Evolutionary conservation across 2,113 vertebrate genomes (phyloP).

Genomic region (Syrmaticus mikado): DNA sequence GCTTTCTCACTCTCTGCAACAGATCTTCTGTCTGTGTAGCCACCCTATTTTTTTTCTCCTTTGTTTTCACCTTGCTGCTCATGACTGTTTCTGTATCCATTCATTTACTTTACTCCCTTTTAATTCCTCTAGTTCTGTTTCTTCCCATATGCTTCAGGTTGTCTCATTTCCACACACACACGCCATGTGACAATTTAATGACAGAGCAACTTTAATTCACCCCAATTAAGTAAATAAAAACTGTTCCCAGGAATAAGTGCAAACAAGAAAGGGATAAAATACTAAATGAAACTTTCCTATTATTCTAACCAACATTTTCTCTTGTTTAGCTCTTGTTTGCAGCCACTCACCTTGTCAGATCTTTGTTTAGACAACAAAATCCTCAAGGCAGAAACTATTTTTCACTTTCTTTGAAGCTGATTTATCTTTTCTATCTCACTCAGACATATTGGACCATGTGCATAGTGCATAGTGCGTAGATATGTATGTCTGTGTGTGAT

Average conservation of each 20-base stretch:
- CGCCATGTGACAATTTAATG: neutral
- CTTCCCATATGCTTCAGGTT: neutral
- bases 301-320: neutral
- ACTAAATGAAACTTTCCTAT: neutral
- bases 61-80: neutral
- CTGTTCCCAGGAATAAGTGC: neutral
- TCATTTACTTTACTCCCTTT: neutral
- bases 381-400: neutral
- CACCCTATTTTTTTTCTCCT: neutral
- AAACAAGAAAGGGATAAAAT: neutral
- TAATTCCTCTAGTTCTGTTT: neutral
- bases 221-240: neutral
- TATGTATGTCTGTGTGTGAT: rapidly evolving
- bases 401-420: neutral
- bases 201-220: neutral
- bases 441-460: neutral
- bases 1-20: neutral
- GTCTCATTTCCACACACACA: neutral
- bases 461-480: neutral
- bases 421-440: neutral
- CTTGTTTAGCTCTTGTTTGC: neutral
- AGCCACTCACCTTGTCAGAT: neutral
- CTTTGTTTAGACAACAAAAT: neutral
- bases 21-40: neutral
- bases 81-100: neutral